phyloP scores from a whole-genome alignment of 2,888 invertebrate species.

The Cremastobaeus sp. region DNA sequence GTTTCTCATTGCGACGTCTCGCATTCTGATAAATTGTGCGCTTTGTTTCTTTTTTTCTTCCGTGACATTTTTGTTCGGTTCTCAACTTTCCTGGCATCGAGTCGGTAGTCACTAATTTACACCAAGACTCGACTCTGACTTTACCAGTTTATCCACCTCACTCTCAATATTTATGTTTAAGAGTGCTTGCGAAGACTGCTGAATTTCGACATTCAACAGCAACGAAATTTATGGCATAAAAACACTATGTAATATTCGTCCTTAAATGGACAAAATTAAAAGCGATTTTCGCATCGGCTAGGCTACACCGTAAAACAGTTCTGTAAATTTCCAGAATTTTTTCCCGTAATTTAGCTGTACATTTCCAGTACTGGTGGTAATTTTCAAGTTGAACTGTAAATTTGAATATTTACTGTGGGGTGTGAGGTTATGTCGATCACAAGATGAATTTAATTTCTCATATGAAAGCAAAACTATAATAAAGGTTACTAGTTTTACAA shows the following conservation, averaged over 20 bases:
- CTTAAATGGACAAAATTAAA: slow-evolving; percentile 46
- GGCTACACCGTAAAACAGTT: no score
- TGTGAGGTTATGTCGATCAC: no score
- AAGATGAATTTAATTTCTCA: no score
- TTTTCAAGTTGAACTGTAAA: no score
- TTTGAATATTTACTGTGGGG: no score
- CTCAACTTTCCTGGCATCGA: slow-evolving; percentile 43
- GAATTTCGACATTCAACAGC: slow-evolving; percentile 38
- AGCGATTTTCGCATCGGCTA: no score
- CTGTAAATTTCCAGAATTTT: no score
- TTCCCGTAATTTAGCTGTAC: no score
- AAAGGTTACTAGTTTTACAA: no score
- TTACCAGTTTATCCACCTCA: slow-evolving; percentile 51
- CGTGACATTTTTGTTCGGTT: slow-evolving; percentile 46
- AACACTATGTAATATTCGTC: slow-evolving; percentile 25
- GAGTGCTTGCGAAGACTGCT: slow-evolving; percentile 42
- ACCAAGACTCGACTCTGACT: slow-evolving; percentile 40
- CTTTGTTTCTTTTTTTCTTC: not conserved
- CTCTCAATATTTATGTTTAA: slow-evolving; percentile 52
- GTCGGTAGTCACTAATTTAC: slow-evolving; percentile 52
- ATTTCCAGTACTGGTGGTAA: no score
- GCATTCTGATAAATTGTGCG: slow-evolving; percentile 26
- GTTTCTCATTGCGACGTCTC: slow-evolving; percentile 17
- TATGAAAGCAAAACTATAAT: no score
- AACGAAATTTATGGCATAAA: slow-evolving; percentile 46